phyloP scores from a whole-genome alignment of 2,888 invertebrate species.

The Conchocele bisecta region DNA sequence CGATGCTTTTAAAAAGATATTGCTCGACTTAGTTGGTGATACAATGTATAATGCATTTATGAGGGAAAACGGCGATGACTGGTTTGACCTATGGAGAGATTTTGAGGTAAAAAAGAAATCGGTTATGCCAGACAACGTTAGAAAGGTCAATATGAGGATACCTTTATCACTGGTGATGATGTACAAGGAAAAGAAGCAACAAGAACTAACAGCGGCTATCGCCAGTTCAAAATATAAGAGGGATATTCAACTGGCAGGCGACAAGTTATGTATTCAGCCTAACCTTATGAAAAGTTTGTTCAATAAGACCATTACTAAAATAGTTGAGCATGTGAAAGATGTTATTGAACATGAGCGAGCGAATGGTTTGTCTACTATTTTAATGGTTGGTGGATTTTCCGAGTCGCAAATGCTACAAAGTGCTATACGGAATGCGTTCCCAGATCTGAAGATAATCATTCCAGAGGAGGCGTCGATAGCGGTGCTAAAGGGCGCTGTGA shows the following conservation, averaged over 20 bases:
- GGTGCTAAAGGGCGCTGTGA: neutral
- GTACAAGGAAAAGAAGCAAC: neutral
- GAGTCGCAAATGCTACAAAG: neutral
- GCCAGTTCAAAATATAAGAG: neutral
- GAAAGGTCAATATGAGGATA: neutral
- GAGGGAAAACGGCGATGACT: neutral
- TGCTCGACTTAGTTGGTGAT: neutral
- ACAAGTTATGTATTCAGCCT: neutral
- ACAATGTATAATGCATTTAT: neutral
- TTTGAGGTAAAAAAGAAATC: neutral
- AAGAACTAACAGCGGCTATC: neutral
- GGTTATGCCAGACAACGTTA: neutral
- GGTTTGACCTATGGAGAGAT: neutral
- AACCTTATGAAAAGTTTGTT: neutral
- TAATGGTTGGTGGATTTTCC: conserved; percentile 2
- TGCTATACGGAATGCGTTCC: neutral
- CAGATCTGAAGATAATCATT: neutral
- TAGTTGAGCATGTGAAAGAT: neutral
- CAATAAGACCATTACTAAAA: neutral
- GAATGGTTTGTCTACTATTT: neutral
- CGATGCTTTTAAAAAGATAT: neutral
- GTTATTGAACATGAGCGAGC: neutral
- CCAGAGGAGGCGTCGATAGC: neutral
- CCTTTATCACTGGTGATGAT: neutral
- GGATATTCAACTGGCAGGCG: neutral